Conservation (phyloP, 2,797 vertebrate genomes). For the Gambelia wislizenii region DNA sequence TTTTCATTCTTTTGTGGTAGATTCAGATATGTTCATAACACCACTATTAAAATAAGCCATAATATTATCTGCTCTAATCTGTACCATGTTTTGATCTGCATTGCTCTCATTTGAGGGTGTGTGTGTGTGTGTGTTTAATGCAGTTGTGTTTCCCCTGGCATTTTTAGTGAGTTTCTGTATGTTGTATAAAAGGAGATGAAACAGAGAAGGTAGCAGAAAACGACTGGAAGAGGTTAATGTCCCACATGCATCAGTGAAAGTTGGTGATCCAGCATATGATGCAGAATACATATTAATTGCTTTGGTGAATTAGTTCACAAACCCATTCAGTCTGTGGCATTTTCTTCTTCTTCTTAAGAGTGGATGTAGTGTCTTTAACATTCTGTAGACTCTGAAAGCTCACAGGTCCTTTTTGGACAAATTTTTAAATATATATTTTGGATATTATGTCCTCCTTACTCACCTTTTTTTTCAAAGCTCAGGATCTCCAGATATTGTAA, state of each 20-base stretch:
- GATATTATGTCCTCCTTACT: background rate
- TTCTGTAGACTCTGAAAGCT: background rate
- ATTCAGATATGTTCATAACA: background rate
- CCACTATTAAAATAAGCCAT: background rate
- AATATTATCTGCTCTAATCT: background rate
- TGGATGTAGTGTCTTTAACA: background rate
- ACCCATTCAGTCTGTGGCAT: background rate
- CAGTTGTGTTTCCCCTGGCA: too few species aligned
- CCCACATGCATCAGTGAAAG: background rate
- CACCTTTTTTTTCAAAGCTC: background rate
- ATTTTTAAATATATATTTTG: background rate
- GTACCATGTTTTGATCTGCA: conserved; percentile 1
- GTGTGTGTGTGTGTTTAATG: background rate
- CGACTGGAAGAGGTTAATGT: background rate
- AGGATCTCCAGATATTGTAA: background rate
- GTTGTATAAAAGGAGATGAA: background rate
- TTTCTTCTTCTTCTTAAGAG: background rate
- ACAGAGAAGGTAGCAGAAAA: background rate
- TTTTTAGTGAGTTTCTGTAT: background rate
- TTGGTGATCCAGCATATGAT: background rate
- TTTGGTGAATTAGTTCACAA: background rate
- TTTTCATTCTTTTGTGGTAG: conserved; percentile 5
- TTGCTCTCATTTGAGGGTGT: background rate
- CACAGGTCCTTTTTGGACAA: background rate
- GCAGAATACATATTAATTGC: background rate